Evolutionary conservation across 2,888 invertebrate species (phyloP), one percentile per base, ranked within the genome.

Genomic region (Rhamnusium bicolor): DNA sequence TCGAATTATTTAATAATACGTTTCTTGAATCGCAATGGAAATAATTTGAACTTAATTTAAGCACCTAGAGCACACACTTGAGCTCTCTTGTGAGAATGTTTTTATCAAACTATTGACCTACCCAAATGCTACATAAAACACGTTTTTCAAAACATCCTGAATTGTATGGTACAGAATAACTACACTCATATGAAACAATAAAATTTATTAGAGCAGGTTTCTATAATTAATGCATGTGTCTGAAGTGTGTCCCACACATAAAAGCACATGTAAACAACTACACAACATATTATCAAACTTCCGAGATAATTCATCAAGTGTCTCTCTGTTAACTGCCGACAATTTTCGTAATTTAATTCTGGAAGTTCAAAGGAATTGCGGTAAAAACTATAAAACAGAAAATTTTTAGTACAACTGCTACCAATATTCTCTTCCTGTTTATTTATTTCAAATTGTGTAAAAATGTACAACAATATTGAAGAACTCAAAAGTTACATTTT

Each of bases 171-270:
- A n/a, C 40, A 40, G 40, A 40, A 5, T 40, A 40, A 12, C n/a
- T 4, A 40, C n/a, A 40, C 24, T 24, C 24, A 24, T 4, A 24
- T 24, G 24, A 4, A 40, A 40, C 16, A 19, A 18, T 12, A 7
- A 61, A 46, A 61, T 61, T 61, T 61, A 61, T 61, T 61, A 46
- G 61, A 61, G n/a, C 46, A 47, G 40, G 46, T 61, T 46, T 46
- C 46, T 46, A 16, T 21, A 10, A 61, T 21, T 61, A 61, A 61
- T 61, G 46, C 24, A 61, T 10, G n/a, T 19, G 29, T 18, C 32
- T 14, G 27, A 16, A n/a, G 29, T 32, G 21, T 61, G 21, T 61
- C 46, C 58, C 58, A 58, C 21, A 12, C 46, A 46, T 63, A 49
- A 21, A 24, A 24, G n/a, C 40, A 63, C 19, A 65, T 53, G 65